These are phyloP conservation scores for Perca schrenkii DNA, from an alignment of 2,113 vertebrate genomes.

Conservation along the genomic window DNA sequence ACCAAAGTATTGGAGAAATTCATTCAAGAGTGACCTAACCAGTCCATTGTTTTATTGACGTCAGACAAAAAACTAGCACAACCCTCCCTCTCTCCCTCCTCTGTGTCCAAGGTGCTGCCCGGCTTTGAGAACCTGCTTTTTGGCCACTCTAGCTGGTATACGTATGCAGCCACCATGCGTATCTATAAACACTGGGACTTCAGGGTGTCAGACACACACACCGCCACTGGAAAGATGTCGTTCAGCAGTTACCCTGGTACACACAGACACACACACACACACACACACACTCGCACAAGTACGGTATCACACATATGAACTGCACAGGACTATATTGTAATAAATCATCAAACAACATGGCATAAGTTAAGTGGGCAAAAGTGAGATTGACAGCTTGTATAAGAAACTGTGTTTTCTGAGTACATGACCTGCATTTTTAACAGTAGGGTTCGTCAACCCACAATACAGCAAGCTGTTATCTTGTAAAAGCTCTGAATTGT, in stretches of 20 bases:
- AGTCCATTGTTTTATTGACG: neutral
- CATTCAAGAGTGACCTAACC: no score
- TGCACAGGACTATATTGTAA: neutral
- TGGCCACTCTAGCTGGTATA: slow-evolving; percentile 94
- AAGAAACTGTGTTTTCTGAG: neutral
- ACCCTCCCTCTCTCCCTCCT: neutral
- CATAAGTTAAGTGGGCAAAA: neutral
- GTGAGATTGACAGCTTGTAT: neutral
- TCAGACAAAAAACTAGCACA: neutral
- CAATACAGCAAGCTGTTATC: neutral
- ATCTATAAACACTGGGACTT: slow-evolving; percentile 95
- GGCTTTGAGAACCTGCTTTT: slow-evolving; percentile 92
- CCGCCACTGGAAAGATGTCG: slow-evolving; percentile 84
- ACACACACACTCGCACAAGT: neutral
- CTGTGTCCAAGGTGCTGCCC: slow-evolving; percentile 86
- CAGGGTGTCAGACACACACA: slow-evolving; percentile 82
- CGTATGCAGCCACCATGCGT: slow-evolving; percentile 90
- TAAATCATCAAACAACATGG: neutral
- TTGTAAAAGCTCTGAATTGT: neutral
- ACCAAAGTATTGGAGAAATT: no score
- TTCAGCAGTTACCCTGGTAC: slow-evolving; percentile 95
- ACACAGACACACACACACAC: neutral
- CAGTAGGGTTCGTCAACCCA: neutral
- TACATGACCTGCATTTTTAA: neutral
- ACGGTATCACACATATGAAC: neutral